Evolutionary conservation across 2,113 vertebrate species (phyloP).

Genomic region (Ivindomyrus marchei): DNA sequence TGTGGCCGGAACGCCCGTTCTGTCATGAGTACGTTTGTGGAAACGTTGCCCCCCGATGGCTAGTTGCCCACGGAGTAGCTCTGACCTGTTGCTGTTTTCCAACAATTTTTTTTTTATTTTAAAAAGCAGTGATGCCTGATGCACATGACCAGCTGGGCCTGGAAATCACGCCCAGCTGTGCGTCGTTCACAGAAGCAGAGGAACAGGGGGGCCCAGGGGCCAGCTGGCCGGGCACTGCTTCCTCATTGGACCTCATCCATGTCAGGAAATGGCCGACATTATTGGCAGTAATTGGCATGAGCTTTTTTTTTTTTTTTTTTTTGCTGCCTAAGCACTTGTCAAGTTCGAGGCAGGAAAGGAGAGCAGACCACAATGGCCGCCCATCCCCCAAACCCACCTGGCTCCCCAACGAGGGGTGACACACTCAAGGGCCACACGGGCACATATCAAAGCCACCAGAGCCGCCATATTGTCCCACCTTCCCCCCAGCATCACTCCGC

Average conservation of each 20-base stretch:
- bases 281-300: constrained; percentile 50
- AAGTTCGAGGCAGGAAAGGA: constrained; percentile 29
- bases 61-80: not conserved
- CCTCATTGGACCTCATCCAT: constrained; percentile 36
- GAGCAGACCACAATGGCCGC: constrained; percentile 3
- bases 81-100: constrained; percentile 29
- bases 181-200: not conserved
- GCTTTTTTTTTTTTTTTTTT: constrained; percentile 21
- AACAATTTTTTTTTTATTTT: constrained; percentile 11
- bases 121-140: constrained; percentile 25
- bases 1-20: not conserved
- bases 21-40: not conserved
- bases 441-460: constrained; percentile 7
- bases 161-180: not conserved
- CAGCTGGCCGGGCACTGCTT: constrained; percentile 1
- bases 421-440: not conserved
- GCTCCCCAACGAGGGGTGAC: not conserved
- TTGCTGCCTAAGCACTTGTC: constrained; percentile 40
- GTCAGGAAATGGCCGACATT: constrained; percentile 38
- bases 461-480: not conserved
- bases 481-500: constrained; percentile 17
- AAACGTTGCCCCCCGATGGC: not conserved
- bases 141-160: constrained; percentile 10
- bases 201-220: constrained; percentile 21
- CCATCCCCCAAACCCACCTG: not conserved